Conservation (phyloP, 2,797 vertebrate genomes). For the Dicrostonyx torquatus region DNA sequence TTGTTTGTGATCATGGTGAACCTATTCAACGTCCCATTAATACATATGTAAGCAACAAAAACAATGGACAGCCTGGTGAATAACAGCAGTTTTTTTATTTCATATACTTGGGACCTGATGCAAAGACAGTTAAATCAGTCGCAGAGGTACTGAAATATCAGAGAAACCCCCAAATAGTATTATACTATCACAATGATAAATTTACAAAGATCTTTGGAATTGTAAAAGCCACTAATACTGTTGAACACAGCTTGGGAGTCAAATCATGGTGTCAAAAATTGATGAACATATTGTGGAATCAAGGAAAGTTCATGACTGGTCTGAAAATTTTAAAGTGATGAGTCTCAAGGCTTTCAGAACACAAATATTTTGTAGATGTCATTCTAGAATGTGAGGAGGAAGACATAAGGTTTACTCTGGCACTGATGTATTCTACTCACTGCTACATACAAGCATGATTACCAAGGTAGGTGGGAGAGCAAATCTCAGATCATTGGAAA, state of each 20-base stretch:
- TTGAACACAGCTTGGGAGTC: background rate
- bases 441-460: no score
- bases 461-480: background rate
- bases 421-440: rapidly evolving
- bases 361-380: background rate
- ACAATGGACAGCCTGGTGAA: background rate
- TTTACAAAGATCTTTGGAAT: background rate
- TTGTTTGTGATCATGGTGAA: background rate
- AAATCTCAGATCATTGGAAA: background rate
- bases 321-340: background rate
- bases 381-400: background rate
- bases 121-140: background rate
- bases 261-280: background rate
- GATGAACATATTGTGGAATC: background rate
- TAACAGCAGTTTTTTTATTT: background rate
- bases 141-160: background rate
- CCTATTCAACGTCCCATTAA: background rate
- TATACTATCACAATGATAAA: background rate
- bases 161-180: background rate
- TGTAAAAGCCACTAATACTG: background rate
- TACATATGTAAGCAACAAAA: background rate
- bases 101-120: background rate
- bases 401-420: background rate
- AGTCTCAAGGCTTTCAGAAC: background rate
- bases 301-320: background rate